Evolutionary conservation across 2,888 invertebrate species (phyloP).

Genomic region (Harpalus rubripes): DNA sequence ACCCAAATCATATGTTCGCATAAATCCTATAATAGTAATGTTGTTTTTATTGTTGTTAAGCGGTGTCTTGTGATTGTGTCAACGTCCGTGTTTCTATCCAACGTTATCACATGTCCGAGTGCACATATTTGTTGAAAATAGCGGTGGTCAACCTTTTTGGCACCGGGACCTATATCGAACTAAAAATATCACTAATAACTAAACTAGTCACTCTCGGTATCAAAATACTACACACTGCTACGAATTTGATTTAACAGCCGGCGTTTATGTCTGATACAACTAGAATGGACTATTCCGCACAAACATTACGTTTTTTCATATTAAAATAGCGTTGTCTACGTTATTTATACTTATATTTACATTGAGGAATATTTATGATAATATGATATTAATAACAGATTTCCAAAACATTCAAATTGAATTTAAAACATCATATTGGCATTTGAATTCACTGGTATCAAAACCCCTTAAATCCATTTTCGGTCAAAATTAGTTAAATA

Average conservation of each 20-base stretch:
- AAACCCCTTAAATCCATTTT: too few species aligned
- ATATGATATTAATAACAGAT: too few species aligned
- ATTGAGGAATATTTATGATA: too few species aligned
- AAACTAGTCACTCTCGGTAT: constrained; percentile 49
- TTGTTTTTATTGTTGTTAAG: not conserved
- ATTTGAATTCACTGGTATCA: too few species aligned
- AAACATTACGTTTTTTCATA: too few species aligned
- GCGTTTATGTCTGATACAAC: constrained; percentile 27
- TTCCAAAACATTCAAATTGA: too few species aligned
- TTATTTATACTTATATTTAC: too few species aligned
- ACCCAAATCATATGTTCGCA: too few species aligned
- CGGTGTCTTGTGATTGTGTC: constrained; percentile 5
- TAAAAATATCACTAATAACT: constrained; percentile 64
- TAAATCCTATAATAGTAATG: not conserved
- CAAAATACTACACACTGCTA: constrained; percentile 56
- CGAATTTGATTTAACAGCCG: constrained; percentile 56
- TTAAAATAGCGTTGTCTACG: too few species aligned
- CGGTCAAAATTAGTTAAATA: too few species aligned
- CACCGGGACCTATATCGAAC: constrained; percentile 59
- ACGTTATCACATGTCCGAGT: constrained; percentile 20
- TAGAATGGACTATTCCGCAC: constrained; percentile 30
- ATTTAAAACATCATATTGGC: too few species aligned
- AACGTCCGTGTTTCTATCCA: constrained; percentile 18
- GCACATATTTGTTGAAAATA: constrained; percentile 63
- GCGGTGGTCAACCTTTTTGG: constrained; percentile 65